Evolutionary conservation across 2,113 vertebrate genomes (phyloP), one percentile per base, ranked within the genome.

Genomic region (Gadus macrocephalus): DNA sequence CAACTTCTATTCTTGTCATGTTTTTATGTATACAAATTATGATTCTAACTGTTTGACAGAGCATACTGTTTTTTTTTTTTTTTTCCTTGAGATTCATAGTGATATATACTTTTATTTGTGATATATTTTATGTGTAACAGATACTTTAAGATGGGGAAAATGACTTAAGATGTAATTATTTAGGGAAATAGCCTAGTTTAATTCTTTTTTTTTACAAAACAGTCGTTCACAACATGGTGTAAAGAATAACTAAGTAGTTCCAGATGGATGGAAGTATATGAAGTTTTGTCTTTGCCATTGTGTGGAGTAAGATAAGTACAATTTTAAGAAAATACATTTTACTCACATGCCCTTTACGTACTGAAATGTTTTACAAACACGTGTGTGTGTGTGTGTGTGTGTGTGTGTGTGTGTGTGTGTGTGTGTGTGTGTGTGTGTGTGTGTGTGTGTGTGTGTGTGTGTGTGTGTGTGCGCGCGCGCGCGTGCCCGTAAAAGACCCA

Each of bases 1-100:
- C 59, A 42, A 76, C 75, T 74, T 74, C 78, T 74, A 38, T 38
- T 80, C 73, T 81, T 80, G 72, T 75, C 77, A 75, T 81, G 81
- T 78, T 82, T 81, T 82, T 80, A 85, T 86, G 69, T 82, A 75
- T 81, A 85, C 83, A 81, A 73, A 88, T 86, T 81, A 82, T 81
- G 68, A 76, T 86, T 81, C 81, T 81, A 69, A 76, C 84, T 82
- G 75, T 75, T 72, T 75, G 66, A 74, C 70, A 65, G 69, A 68
- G 71, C 61, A 79, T 62, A 76, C 74, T 67, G 53, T 81, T 78
- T 78, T 75, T 86, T 67, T 71, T 1, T 82, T 75, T 25, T 79
- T 69, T 74, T 78, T 38, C 79, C 77, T 85, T 77, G 42, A 60
- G 53, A 84, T 82, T 78, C 70, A 78, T 83, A 67, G 75, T 78